phyloP scores from a whole-genome alignment of 1,140 invertebrate species.

The Pentalonia nigronervosa region DNA sequence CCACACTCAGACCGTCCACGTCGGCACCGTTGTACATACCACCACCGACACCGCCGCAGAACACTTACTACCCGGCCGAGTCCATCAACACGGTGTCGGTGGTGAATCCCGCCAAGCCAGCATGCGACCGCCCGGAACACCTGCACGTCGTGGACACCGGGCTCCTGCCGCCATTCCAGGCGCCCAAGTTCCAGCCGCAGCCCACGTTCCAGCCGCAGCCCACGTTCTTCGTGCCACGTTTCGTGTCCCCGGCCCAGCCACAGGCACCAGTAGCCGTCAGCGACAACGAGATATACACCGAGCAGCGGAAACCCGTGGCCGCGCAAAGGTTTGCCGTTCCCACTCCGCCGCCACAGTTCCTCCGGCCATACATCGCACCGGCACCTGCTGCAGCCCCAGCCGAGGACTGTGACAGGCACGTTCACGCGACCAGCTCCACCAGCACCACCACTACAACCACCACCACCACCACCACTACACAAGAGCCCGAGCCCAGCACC shows the following conservation, averaged over 20 bases:
- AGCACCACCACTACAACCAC: not conserved
- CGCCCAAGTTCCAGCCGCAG: not conserved
- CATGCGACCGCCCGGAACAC: conserved; percentile 5
- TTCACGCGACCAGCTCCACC: not conserved
- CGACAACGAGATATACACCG: not conserved
- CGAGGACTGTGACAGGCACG: conserved; percentile 10
- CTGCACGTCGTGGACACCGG: not conserved
- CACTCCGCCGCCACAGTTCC: conserved; percentile 6
- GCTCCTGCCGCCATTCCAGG: not conserved
- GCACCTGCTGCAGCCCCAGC: not conserved
- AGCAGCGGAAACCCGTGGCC: not conserved
- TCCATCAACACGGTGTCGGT: conserved; percentile 7
- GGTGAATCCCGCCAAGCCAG: not conserved
- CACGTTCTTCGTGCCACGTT: not conserved
- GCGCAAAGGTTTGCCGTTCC: not conserved
- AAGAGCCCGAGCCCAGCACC: not conserved
- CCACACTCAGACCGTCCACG: not conserved
- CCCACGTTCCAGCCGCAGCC: not conserved
- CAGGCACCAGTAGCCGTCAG: not conserved
- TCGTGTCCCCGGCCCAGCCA: not conserved
- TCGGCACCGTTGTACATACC: conserved; percentile 23
- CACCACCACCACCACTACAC: not conserved
- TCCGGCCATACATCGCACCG: not conserved
- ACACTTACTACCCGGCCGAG: not conserved
- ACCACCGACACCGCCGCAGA: not conserved